Evolutionary conservation across 2,888 invertebrate genomes (phyloP).

Genomic region (Thereva nobilitata): DNA sequence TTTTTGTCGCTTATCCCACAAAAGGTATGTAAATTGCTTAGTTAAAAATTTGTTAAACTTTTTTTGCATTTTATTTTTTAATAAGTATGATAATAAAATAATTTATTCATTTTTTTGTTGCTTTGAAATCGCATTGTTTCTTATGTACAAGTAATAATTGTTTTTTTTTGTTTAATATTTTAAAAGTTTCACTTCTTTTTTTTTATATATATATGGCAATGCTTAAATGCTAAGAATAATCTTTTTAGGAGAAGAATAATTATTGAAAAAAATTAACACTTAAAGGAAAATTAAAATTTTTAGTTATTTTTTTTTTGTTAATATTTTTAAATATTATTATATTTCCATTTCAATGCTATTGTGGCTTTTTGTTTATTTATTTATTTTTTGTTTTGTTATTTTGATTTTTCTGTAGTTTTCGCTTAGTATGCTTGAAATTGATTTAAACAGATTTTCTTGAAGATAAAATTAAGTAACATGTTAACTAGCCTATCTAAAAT

Average conservation of each 20-base stretch:
- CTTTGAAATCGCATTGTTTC: too few species aligned
- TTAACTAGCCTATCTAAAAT: constrained; percentile 38
- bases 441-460: not conserved
- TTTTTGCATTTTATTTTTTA: constrained; percentile 4
- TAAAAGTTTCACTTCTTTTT: constrained; percentile 11
- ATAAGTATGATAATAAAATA: constrained; percentile 23
- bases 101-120: constrained; percentile 14
- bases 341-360: too few species aligned
- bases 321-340: too few species aligned
- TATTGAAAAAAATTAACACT: too few species aligned
- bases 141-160: too few species aligned
- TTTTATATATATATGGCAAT: too few species aligned
- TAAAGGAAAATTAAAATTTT: too few species aligned
- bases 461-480: constrained; percentile 41
- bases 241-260: too few species aligned
- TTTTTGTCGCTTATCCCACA: not conserved
- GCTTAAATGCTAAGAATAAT: too few species aligned
- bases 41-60: constrained; percentile 32
- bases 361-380: constrained; percentile 16
- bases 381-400: constrained; percentile 8
- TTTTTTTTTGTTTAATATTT: constrained; percentile 13
- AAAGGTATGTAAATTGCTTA: constrained; percentile 26
- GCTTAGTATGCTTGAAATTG: too few species aligned
- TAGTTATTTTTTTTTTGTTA: too few species aligned
- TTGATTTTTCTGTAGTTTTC: not conserved